Evolutionary conservation across 2,888 invertebrate genomes (phyloP).

Genomic region (Rhaphigaster nebulosa): DNA sequence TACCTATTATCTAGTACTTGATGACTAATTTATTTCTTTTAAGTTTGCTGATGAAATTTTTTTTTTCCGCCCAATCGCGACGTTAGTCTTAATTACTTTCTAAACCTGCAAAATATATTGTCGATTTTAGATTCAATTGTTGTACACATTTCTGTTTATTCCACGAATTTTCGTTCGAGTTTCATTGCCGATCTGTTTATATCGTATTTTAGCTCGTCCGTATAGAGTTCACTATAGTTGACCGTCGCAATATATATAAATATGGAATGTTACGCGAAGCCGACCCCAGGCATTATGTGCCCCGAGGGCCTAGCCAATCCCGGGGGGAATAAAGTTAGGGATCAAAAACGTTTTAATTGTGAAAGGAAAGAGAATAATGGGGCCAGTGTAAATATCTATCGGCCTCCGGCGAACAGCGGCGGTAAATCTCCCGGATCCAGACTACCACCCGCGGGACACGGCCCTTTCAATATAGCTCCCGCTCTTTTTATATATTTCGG

Average conservation of each 20-base stretch:
- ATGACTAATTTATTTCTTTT: no score
- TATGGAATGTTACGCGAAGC: background rate
- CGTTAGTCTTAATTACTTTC: no score
- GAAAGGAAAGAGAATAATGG: slow-evolving; percentile 53
- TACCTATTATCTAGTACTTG: no score
- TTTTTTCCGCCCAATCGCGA: no score
- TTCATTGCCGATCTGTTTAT: background rate
- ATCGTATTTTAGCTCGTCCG: background rate
- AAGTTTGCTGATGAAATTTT: no score
- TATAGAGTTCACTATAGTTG: background rate
- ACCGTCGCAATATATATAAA: background rate
- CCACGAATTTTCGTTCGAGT: no score
- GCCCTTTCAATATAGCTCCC: slow-evolving; percentile 5
- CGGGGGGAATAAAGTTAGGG: slow-evolving; percentile 25
- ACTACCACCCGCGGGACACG: background rate
- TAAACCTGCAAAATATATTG: no score
- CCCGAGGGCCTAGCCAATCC: background rate
- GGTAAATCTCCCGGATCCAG: background rate
- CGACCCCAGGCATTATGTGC: background rate
- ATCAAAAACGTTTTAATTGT: slow-evolving; percentile 58
- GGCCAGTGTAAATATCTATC: slow-evolving; percentile 53
- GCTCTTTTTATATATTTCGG: slow-evolving; percentile 4
- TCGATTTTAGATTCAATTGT: no score
- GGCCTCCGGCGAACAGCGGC: background rate
- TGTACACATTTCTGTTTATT: no score